Evolutionary conservation across 2,888 invertebrate species (phyloP).

Genomic region (Habrosyne pyritoides): DNA sequence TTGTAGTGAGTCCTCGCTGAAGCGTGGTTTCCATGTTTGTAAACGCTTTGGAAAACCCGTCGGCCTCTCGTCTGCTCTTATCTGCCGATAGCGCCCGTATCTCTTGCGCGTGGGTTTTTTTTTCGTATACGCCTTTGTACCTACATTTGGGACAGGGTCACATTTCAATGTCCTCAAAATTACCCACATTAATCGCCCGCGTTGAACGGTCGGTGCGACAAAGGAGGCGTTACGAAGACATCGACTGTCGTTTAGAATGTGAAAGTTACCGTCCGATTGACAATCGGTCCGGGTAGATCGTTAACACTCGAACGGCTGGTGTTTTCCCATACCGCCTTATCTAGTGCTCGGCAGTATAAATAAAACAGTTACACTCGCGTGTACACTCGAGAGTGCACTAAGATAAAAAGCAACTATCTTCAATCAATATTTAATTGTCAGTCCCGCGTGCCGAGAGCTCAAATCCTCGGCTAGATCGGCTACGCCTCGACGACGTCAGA

Average conservation of each 20-base stretch:
- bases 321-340: neutral
- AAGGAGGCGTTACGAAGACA: neutral
- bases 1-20: neutral
- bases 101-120: conserved; percentile 7
- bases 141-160: neutral
- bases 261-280: neutral
- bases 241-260: neutral
- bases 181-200: neutral
- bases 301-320: neutral
- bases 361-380: too few relatives aligned
- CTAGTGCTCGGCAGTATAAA: neutral
- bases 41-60: conserved; percentile 7
- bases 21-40: conserved; percentile 1
- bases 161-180: neutral
- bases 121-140: neutral
- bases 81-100: conserved; percentile 6
- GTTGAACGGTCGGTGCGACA: neutral
- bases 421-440: neutral
- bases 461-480: neutral
- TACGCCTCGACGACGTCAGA: neutral
- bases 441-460: neutral
- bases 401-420: neutral
- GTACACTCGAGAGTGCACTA: too few relatives aligned
- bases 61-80: conserved; percentile 1
- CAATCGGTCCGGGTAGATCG: neutral